phyloP scores from a whole-genome alignment of 2,888 invertebrate genomes.

The Agrenia bidenticulata region DNA sequence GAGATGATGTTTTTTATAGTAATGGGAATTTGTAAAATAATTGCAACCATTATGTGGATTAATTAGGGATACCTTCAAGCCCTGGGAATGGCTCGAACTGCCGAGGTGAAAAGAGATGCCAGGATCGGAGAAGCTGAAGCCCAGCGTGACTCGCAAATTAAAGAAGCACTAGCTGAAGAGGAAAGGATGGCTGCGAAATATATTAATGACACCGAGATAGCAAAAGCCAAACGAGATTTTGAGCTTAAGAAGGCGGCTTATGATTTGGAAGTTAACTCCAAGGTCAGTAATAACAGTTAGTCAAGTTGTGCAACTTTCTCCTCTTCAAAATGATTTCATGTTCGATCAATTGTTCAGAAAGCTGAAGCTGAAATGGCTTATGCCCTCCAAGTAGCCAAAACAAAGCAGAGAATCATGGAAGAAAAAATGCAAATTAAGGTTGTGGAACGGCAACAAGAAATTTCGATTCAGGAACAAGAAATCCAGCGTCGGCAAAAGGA shows the following conservation, averaged over 20 bases:
- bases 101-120: constrained; percentile 93
- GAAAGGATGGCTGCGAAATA: constrained; percentile 84
- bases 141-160: constrained; percentile 73
- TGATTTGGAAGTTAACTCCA: constrained; percentile 94
- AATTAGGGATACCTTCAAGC: constrained; percentile 85
- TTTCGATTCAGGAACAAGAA: constrained; percentile 94
- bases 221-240: constrained; percentile 93
- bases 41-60: not conserved
- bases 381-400: constrained; percentile 91
- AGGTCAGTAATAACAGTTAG: no score
- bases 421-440: constrained; percentile 96
- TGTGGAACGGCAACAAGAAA: constrained; percentile 88
- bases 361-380: constrained; percentile 93
- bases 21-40: not conserved
- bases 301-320: no score
- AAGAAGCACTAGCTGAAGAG: constrained; percentile 94
- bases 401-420: constrained; percentile 91
- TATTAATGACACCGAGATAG: constrained; percentile 94
- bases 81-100: constrained; percentile 90
- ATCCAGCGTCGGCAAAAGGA: constrained; percentile 87
- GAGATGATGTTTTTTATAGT: constrained; percentile 48
- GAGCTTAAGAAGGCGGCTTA: constrained; percentile 96
- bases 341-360: no score
- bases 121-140: constrained; percentile 97
- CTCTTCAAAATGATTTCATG: no score